A percentile compares a stretch with the other conserved stretches of the same genome.
phyloP scores from a whole-genome alignment of 2,888 invertebrate genomes.

The Microplitis deprimator region DNA sequence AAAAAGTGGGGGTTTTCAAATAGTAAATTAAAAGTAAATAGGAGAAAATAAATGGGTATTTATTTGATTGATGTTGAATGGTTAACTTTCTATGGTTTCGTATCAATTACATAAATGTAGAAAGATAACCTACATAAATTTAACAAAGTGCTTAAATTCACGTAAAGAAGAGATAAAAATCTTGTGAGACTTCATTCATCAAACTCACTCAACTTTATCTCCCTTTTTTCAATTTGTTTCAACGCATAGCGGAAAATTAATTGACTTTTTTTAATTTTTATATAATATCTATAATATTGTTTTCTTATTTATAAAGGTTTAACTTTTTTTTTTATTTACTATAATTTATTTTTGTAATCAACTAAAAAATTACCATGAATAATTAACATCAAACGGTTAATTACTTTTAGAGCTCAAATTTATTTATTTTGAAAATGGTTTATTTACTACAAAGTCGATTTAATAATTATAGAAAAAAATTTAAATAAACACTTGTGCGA shows the following conservation, averaged over 20 bases:
- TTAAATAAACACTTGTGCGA: too few species aligned
- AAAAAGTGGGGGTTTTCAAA: not conserved
- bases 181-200: slow-evolving; percentile 8
- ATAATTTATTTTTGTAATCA: too few species aligned
- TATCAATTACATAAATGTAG: not conserved
- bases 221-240: not conserved
- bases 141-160: not conserved
- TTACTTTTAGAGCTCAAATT: too few species aligned
- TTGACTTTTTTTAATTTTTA: slow-evolving; percentile 9
- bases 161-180: slow-evolving; percentile 6
- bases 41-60: not conserved
- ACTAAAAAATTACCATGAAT: too few species aligned
- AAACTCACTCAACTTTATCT: slow-evolving; percentile 8
- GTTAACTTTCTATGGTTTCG: not conserved
- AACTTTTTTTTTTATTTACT: too few species aligned
- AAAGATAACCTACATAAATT: not conserved
- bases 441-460: too few species aligned
- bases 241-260: not conserved
- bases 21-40: not conserved
- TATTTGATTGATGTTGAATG: not conserved
- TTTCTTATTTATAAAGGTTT: not conserved
- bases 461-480: too few species aligned
- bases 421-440: too few species aligned
- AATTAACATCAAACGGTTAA: too few species aligned
- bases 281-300: not conserved